Evolutionary conservation across 2,113 vertebrate species (phyloP).

Genomic region (Steatornis caripensis): DNA sequence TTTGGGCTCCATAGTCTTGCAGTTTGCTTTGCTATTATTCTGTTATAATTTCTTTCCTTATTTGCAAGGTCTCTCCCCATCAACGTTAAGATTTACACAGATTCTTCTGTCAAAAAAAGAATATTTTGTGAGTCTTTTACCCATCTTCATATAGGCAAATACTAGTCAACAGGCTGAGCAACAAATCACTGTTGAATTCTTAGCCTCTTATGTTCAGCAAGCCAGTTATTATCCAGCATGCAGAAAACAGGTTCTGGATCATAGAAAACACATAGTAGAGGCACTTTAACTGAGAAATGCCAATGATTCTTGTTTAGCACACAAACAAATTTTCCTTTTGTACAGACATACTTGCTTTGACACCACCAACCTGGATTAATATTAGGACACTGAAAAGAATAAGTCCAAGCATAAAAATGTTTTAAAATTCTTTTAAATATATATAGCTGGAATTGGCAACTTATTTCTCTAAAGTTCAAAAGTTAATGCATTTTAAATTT

Average conservation of each 20-base stretch:
- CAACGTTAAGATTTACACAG: background rate
- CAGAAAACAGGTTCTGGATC: background rate
- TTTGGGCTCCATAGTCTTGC: background rate
- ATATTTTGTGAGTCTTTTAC: background rate
- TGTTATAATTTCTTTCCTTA: background rate
- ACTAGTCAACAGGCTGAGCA: background rate
- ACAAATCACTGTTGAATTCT: background rate
- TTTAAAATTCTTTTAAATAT: background rate
- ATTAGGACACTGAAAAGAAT: background rate
- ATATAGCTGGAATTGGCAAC: background rate
- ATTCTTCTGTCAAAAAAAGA: background rate
- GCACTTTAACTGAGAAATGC: background rate
- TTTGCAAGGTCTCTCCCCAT: background rate
- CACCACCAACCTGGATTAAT: background rate
- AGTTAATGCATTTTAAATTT: background rate
- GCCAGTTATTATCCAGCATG: background rate
- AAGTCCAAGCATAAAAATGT: background rate
- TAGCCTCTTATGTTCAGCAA: background rate
- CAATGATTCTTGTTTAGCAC: background rate
- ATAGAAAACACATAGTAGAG: background rate
- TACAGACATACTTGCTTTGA: background rate
- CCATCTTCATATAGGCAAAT: background rate
- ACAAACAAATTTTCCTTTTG: background rate
- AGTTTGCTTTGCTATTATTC: background rate
- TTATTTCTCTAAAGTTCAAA: background rate